Base-by-base conservation (phyloP, 2,113 vertebrate genomes). In the Aspiorhynchus laticeps region DNA sequence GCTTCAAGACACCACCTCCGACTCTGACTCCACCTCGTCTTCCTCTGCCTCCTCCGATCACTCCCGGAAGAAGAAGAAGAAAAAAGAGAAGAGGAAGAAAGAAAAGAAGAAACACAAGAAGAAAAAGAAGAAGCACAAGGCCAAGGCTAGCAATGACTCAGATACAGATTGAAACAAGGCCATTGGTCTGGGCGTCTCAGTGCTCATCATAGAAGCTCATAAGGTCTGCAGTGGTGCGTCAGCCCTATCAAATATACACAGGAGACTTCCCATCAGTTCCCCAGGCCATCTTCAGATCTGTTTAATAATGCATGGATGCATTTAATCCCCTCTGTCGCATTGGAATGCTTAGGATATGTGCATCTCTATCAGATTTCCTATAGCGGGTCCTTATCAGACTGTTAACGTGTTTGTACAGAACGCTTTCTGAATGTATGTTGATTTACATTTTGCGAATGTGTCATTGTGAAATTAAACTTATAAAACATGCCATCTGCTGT, bases 1-100 rank as follows among this genome's bases (percentile, higher is more conserved):
- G 48, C 95, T 99, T 26, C 96, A 97, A 85, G 97, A 98, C 88
- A 96, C 96, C 85, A 98, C 96, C 81, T 97, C 97, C 14, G 96
- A 96, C 71, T 95, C 96, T 0, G 91, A 95, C 12, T 93, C 93
- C 63, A 94, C 93, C 88, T 87, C 93, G 75, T 93, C 94, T 33
- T 95, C 95, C 43, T 94, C 93, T 36, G 96, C 96, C 36, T 96
- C 95, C 48, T 89, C 89, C 5, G 86, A 87, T 84, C 88, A 89
- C 63, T 89, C 81, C 71, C 92, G 65, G 80, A 89, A 91, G 77
- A 94, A 93, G 89, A 96, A 56, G 67, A 94, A 93, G 77, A 86
- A 85, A 48, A 91, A 95, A 84, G 90, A 94, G 41, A 93, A 93
- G 79, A 87, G 89, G 74, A 90, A 90, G 51, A 87, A 88, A 38